Base-by-base conservation (phyloP, 92 coral and sea anemone species). In the Pocillopora grandis region DNA sequence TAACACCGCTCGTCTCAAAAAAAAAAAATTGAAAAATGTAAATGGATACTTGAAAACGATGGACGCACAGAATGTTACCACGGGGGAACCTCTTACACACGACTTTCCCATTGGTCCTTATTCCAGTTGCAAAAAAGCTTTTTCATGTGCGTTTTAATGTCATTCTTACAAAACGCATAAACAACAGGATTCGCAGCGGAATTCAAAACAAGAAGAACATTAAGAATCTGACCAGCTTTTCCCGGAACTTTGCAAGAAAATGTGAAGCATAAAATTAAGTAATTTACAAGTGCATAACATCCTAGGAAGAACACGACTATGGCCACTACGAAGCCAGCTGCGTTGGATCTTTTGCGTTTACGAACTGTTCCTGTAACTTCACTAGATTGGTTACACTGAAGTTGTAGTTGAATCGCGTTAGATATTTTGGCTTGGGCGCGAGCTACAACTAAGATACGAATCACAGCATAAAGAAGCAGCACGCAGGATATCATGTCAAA, bases 131-230 rank as follows among this genome's bases (percentile, higher is more conserved):
- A 12, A 62, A 77, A 18, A 9, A 77, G 66, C 33, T 61, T 62
- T 14, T 62, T 62, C 14, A 77, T 1, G 37, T 77, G 71, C 16
- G 31, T 19, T 58, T 77, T 77, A 23, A 77, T 62, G 71, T 77
- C 81, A 35, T 19, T 67, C 58, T 77, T 77, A 9, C 61, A 37
- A 62, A 77, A 77, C 18, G 81, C 81, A 18, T 77, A 77, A 19
- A 77, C 81, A 58, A 77, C 19, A n/a, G 81, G 81, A n/a, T 77
- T 77, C 35, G 33, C 81, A 2, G 81, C 81, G 16, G 81, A 77
- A 12, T 77, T 77, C n/a, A 77, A 2, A 36, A 77, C 81, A 37
- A 77, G 52, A 4, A 77, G 10, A 16, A 62, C 33, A 36, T 8
- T n/a, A 21, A 77, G 36, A 58, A 77, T 63, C 14, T 18, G 13